phyloP scores from a whole-genome alignment of 2,888 invertebrate genomes.

The Stenichneumon culpator region DNA sequence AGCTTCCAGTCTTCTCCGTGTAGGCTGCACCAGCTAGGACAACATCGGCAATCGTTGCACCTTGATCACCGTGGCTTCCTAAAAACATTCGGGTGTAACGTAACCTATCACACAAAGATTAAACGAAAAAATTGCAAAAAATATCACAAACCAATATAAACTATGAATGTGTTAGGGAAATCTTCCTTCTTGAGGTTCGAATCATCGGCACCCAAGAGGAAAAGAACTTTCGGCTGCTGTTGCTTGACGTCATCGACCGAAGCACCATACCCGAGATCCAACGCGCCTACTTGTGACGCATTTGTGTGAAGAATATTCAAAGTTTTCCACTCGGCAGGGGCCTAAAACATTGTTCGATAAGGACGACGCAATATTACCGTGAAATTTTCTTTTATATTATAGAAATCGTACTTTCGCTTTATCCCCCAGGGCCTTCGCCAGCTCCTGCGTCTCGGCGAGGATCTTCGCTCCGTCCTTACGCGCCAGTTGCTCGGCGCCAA shows the following conservation, averaged over 20 bases:
- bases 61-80: conserved; percentile 98
- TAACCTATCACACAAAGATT: neutral
- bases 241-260: conserved; percentile 87
- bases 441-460: conserved; percentile 90
- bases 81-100: conserved; percentile 42
- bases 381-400: neutral
- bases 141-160: conserved; percentile 91
- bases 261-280: conserved; percentile 97
- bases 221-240: conserved; percentile 92
- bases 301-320: conserved; percentile 97
- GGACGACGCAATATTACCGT: conserved; percentile 31
- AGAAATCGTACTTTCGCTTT: conserved; percentile 85
- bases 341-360: conserved; percentile 73
- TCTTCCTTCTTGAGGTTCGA: conserved; percentile 91
- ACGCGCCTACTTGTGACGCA: conserved; percentile 96
- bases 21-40: conserved; percentile 98
- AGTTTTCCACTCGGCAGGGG: conserved; percentile 89
- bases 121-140: neutral
- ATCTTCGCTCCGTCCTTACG: conserved; percentile 92
- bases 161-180: conserved; percentile 93
- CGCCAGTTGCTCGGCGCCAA: conserved; percentile 95
- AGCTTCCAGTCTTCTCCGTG: conserved; percentile 99
- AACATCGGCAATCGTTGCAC: conserved; percentile 96
- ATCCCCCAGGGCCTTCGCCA: conserved; percentile 88
- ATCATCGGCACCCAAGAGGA: conserved; percentile 97